phyloP scores from a whole-genome alignment of 1,140 invertebrate species.

The Drosophila kanapiae region DNA sequence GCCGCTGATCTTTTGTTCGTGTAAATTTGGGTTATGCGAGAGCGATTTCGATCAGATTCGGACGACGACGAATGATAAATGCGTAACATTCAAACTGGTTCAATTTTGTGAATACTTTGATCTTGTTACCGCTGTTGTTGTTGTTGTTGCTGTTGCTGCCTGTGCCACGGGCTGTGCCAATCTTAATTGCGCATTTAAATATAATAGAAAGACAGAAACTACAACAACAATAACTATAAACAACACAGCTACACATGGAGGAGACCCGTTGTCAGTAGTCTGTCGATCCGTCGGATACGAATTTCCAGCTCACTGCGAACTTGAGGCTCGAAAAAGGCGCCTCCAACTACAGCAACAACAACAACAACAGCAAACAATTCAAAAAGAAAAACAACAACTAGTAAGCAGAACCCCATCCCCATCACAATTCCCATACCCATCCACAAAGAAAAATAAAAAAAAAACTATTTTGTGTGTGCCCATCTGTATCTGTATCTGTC shows the following conservation, averaged over 20 bases:
- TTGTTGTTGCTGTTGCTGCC: slow-evolving; percentile 32
- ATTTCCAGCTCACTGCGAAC: slow-evolving; percentile 67
- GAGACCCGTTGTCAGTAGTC: slow-evolving; percentile 26
- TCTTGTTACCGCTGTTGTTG: slow-evolving; percentile 41
- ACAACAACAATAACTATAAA: slow-evolving; percentile 66
- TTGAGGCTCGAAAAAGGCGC: slow-evolving; percentile 70
- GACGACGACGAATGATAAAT: slow-evolving; percentile 64
- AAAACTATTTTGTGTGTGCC: slow-evolving; percentile 54
- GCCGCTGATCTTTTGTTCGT: slow-evolving; percentile 25
- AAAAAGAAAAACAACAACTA: slow-evolving; percentile 31
- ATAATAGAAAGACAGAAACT: slow-evolving; percentile 64
- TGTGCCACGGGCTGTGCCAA: slow-evolving; percentile 66
- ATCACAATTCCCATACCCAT: not conserved
- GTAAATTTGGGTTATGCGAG: slow-evolving; percentile 36
- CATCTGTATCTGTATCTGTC: slow-evolving; percentile 55
- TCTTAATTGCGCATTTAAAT: slow-evolving; percentile 83
- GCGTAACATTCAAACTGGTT: slow-evolving; percentile 81
- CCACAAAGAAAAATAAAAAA: slow-evolving; percentile 10
- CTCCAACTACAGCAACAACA: slow-evolving; percentile 44
- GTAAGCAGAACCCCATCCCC: slow-evolving; percentile 6
- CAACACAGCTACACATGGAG: slow-evolving; percentile 49
- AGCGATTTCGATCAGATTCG: slow-evolving; percentile 42
- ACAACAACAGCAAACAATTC: not conserved
- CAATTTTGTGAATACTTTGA: slow-evolving; percentile 74
- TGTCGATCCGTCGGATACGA: slow-evolving; percentile 28